Percentiles rank a stretch among this genome's conserved stretches.
These are phyloP conservation scores for Pseudolaguvia tuberculata DNA, from an alignment of 2,113 vertebrate species.

Conservation along the genomic window DNA sequence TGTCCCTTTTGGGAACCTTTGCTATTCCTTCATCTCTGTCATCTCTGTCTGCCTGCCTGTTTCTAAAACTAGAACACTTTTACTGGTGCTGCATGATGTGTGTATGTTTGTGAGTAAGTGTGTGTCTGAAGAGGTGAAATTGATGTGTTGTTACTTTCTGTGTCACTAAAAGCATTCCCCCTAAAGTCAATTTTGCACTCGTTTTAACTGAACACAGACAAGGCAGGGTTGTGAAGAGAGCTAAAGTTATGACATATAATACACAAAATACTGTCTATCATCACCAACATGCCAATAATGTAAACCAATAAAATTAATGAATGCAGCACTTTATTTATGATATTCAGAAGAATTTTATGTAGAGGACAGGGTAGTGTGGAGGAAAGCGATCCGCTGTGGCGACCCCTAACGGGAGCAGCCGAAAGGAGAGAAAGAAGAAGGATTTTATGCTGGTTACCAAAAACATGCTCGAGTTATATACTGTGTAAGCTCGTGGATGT, in stretches of 20 bases:
- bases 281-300: conserved; percentile 1
- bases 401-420: too few relatives aligned
- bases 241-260: background rate
- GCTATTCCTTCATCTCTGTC: conserved; percentile 27
- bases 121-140: conserved; percentile 15
- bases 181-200: background rate
- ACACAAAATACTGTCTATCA: background rate
- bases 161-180: conserved; percentile 31
- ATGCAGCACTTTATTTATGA: background rate
- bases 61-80: conserved; percentile 22
- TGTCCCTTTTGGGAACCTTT: conserved; percentile 32
- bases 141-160: conserved; percentile 30
- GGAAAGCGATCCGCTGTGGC: too few relatives aligned
- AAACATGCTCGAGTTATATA: background rate
- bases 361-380: too few relatives aligned
- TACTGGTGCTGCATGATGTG: conserved; percentile 4
- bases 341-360: background rate
- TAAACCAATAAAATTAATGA: background rate
- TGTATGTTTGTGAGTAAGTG: background rate
- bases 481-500: background rate
- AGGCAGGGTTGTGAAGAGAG: background rate
- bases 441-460: background rate
- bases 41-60: conserved; percentile 18
- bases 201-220: conserved; percentile 4
- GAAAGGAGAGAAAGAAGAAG: too few relatives aligned